Evolutionary conservation across 2,113 vertebrate genomes (phyloP).

Genomic region (Leucopsar rothschildi): DNA sequence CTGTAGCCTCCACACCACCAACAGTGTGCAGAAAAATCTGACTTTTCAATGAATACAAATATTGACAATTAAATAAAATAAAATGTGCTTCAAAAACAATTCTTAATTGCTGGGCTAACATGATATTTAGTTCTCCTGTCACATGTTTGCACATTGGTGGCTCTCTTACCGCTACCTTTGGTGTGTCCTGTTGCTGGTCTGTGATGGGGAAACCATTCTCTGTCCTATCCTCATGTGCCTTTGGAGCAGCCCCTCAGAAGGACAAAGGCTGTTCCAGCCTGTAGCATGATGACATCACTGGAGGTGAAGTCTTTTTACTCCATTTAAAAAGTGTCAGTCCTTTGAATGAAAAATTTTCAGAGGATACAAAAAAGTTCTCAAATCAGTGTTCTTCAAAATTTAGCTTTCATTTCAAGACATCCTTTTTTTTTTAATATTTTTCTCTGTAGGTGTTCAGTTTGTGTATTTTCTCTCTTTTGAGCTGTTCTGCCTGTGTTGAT

Average conservation of each 20-base stretch:
- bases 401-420: not conserved
- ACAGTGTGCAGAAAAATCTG: not conserved
- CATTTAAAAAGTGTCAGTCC: not conserved
- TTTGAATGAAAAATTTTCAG: not conserved
- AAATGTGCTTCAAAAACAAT: not conserved
- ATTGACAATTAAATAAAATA: not conserved
- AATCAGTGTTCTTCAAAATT: not conserved
- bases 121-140: not conserved
- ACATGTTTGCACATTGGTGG: not conserved
- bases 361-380: not conserved
- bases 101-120: not conserved
- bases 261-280: not conserved
- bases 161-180: not conserved
- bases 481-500: not conserved
- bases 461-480: not conserved
- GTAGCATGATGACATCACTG: not conserved
- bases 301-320: not conserved
- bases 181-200: not conserved
- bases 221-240: not conserved
- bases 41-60: not conserved
- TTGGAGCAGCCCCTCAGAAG: not conserved
- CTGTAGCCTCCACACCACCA: not conserved
- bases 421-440: not conserved
- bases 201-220: not conserved
- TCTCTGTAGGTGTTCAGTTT: not conserved